Conservation (phyloP, 2,797 vertebrate species). For the Squalus acanthias region DNA sequence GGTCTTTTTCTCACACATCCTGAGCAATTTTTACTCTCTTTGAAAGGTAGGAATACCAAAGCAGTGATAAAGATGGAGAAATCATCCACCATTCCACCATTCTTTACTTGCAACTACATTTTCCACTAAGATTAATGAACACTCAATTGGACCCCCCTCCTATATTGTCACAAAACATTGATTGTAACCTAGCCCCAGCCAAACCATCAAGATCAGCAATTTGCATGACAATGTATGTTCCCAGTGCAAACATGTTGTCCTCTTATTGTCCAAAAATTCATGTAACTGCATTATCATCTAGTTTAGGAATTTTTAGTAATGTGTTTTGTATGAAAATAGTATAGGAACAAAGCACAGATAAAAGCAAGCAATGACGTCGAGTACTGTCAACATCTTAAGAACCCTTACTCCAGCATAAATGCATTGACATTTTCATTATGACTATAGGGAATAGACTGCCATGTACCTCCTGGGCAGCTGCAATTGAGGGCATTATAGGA, state of each 20-base stretch:
- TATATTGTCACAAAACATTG: neutral
- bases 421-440: neutral
- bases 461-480: neutral
- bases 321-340: neutral
- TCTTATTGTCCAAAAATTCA: neutral
- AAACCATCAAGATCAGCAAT: neutral
- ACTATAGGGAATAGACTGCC: neutral
- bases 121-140: neutral
- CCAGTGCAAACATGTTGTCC: neutral
- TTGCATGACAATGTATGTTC: neutral
- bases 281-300: neutral
- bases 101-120: neutral
- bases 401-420: neutral
- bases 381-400: neutral
- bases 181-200: neutral
- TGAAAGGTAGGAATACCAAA: neutral
- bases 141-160: neutral
- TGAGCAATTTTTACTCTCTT: neutral
- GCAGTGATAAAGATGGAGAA: neutral
- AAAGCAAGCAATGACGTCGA: neutral
- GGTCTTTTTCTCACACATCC: neutral
- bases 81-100: neutral
- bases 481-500: neutral
- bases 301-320: neutral
- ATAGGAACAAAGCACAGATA: neutral